Conservation (phyloP, 2,113 vertebrate species). For the Struthio camelus region DNA sequence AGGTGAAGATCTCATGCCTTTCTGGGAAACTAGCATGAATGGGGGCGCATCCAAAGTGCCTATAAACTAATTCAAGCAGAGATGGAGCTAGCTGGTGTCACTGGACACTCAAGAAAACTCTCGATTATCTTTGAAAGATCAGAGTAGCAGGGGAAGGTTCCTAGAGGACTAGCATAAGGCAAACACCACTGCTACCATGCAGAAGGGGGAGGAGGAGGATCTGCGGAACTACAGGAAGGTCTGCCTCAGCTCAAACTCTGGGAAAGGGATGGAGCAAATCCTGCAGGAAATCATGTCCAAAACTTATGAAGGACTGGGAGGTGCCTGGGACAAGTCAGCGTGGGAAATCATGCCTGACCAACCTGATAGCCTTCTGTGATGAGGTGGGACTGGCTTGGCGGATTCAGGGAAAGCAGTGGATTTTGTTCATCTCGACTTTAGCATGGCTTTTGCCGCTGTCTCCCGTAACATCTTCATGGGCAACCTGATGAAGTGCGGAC, state of each 20-base stretch:
- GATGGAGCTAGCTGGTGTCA: not conserved
- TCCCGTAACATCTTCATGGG: not conserved
- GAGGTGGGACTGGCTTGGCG: not conserved
- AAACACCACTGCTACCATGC: not conserved
- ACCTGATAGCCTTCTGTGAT: not conserved
- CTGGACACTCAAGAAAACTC: not conserved
- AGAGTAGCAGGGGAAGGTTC: not conserved
- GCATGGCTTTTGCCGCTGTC: not conserved
- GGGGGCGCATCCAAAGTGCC: not conserved
- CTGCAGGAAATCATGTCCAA: not conserved
- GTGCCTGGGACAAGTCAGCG: not conserved
- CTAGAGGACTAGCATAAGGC: not conserved
- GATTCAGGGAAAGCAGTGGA: not conserved
- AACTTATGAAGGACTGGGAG: not conserved
- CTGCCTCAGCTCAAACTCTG: not conserved
- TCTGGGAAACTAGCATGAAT: not conserved
- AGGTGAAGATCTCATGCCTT: not conserved
- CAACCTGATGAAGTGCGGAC: not conserved
- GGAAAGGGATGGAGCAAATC: not conserved
- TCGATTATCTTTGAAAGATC: not conserved
- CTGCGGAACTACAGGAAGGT: not conserved
- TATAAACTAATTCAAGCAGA: not conserved
- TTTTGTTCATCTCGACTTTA: not conserved
- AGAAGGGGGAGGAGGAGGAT: not conserved
- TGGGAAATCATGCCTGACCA: not conserved